Evolutionary conservation across 2,797 vertebrate genomes (phyloP), one percentile per base, ranked within the genome.

Genomic region (Urophycis tenuis): DNA sequence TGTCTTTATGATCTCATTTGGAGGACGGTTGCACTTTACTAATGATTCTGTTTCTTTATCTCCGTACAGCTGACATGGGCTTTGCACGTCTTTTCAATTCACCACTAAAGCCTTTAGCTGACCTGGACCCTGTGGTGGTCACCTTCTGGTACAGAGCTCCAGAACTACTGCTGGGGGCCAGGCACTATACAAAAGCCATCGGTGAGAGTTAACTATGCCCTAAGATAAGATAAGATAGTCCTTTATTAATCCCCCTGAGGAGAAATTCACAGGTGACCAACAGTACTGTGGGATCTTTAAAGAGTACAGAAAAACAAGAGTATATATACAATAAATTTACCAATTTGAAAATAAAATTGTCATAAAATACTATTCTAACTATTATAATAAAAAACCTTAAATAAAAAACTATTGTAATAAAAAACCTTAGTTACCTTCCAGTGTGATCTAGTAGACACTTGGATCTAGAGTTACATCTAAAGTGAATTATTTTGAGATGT

Each of bases 121-220:
- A 99, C 93, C 94, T 99, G 87, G 98, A 99, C 94, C 98, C 98
- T 80, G 98, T 99, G 92, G 98, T 99, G 86, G 97, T 99, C 91
- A 99, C 98, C 17, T 99, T 99, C 93, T 99, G 98, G 98, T 99
- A 99, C 94, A 95, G 98, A 92, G 98, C 98, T 89, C 98, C 98
- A 86, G 98, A 99, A 89, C 92, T 99, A 73, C 94, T 99, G 88
- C 95, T 99, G 81, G 98, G 98, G 87, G 98, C 97, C 88, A 95
- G 98, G 87, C 98, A 99, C 94, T 99, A 99, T 95, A 99, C 98
- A 95, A 99, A 99, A 98, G 98, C 97, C 94, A 99, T 99, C 85
- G 98, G 98, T 99, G 87, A 95, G 95, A 74, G n/a, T 5, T 36
- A 36, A 45, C 45, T 71, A 69, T 71, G 3, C 22, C 6, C 9